Base-by-base conservation (phyloP, 2,888 invertebrate genomes). In the Mimas tiliae region DNA sequence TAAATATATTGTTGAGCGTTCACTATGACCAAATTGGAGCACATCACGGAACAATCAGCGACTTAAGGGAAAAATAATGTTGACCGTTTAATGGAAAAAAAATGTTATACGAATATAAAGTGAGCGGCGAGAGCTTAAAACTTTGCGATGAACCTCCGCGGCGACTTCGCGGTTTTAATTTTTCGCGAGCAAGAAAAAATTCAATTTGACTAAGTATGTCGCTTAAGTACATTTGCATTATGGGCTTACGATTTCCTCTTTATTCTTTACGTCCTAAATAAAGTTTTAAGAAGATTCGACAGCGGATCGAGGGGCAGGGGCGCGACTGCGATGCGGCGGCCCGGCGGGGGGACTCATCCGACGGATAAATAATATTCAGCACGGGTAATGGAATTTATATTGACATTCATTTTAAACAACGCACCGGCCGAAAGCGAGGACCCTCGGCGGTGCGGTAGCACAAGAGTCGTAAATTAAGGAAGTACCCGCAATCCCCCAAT, bases 191-290 rank as follows among this genome's bases (percentile, higher is more conserved):
- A 62, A 67, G 63, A 67, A 71, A 68, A 80, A 80, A 84, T 76
- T 80, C 79, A 79, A 83, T 84, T 83, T 78, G 72, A 73, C 79
- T 78, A 81, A 83, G 81, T 80, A 80, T 72, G 75, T 72, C 77
- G 74, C 75, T 80, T 82, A 81, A 78, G 78, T 78, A 80, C 76
- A 77, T 82, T 80, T 76, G 78, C 71, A 81, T 84, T 85, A 81
- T 71, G 72, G 75, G 77, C 80, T 85, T 82, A 82, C 77, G 73
- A 78, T 78, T 77, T 75, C 69, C 67, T 74, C 74, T 81, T n/a
- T 78, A 74, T 80, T 78, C 75, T 82, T 82, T 80, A 80, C 77
- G 78, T 75, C 68, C 72, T 71, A 72, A 73, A 74, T 77, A 80
- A 79, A 80, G 72, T 78, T 76, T 73, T 55, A 69, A 73, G 68